phyloP scores from a whole-genome alignment of 1,140 invertebrate species.

The Heliconius congener region DNA sequence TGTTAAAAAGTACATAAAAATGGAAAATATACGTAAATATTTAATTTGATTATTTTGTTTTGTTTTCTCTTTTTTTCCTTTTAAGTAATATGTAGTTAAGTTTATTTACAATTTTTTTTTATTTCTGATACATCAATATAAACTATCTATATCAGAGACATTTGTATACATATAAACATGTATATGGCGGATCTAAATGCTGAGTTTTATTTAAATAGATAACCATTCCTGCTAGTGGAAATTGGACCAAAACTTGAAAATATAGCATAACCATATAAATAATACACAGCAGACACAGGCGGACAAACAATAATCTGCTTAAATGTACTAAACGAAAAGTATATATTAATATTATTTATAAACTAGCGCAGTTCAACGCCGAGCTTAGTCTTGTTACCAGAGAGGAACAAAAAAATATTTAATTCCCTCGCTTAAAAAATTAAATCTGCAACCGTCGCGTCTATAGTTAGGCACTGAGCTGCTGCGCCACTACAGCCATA shows the following conservation, averaged over 20 bases:
- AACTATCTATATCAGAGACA: too few relatives aligned
- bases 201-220: too few relatives aligned
- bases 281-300: too few relatives aligned
- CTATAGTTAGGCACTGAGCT: not conserved
- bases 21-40: constrained; percentile 79
- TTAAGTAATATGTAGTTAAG: not conserved
- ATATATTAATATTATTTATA: too few relatives aligned
- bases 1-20: constrained; percentile 74
- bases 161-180: too few relatives aligned
- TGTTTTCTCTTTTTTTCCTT: not conserved
- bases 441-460: not conserved
- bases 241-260: too few relatives aligned
- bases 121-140: too few relatives aligned
- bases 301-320: too few relatives aligned
- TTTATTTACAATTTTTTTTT: not conserved
- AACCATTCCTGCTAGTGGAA: too few relatives aligned
- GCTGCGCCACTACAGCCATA: not conserved
- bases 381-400: not conserved
- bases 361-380: not conserved
- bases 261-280: too few relatives aligned
- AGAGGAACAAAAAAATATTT: not conserved
- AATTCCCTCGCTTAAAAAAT: not conserved
- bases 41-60: constrained; percentile 63
- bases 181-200: too few relatives aligned
- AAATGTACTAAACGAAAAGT: too few relatives aligned